These are phyloP conservation scores for Pocillopora damicornis DNA, from an alignment of 64 coral and sea anemone genomes.

Conservation along the genomic window DNA sequence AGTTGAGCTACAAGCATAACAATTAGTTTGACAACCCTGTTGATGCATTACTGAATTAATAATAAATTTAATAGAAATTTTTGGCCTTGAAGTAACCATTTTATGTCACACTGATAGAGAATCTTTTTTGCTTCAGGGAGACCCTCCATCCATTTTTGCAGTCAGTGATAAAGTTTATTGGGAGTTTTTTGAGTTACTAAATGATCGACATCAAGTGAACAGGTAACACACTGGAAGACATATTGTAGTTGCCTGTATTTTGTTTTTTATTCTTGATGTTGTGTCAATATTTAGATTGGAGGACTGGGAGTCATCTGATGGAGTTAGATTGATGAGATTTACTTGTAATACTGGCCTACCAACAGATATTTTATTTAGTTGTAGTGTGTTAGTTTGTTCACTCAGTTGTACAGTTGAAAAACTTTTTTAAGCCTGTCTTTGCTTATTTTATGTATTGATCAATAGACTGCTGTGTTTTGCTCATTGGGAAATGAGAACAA, in stretches of 20 bases:
- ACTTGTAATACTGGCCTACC: too few species aligned
- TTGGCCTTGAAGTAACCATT: not conserved
- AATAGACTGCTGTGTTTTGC: slow-evolving; percentile 30
- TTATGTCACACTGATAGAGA: not conserved
- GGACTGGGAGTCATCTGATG: too few species aligned
- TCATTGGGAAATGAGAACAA: slow-evolving; percentile 32
- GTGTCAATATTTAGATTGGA: too few species aligned
- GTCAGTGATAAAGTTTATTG: slow-evolving; percentile 41
- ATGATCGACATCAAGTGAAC: slow-evolving; percentile 30
- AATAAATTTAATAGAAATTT: too few species aligned
- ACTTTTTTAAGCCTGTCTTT: not conserved
- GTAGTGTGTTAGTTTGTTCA: too few species aligned
- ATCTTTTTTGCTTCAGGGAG: not conserved
- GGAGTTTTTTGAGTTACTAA: slow-evolving; percentile 29
- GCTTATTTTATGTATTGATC: not conserved
- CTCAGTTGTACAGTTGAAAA: too few species aligned
- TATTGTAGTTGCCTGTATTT: too few species aligned
- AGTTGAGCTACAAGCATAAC: too few species aligned
- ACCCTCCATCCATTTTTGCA: slow-evolving; percentile 20
- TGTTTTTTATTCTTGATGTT: too few species aligned
- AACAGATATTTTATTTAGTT: too few species aligned
- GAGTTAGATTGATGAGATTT: too few species aligned
- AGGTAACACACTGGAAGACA: not conserved
- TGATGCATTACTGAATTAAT: too few species aligned
- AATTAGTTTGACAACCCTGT: not conserved